A percentile compares a stretch with the other conserved stretches of the same genome.
Conservation (phyloP, 2,888 invertebrate species). For the Geotrupes spiniger region DNA sequence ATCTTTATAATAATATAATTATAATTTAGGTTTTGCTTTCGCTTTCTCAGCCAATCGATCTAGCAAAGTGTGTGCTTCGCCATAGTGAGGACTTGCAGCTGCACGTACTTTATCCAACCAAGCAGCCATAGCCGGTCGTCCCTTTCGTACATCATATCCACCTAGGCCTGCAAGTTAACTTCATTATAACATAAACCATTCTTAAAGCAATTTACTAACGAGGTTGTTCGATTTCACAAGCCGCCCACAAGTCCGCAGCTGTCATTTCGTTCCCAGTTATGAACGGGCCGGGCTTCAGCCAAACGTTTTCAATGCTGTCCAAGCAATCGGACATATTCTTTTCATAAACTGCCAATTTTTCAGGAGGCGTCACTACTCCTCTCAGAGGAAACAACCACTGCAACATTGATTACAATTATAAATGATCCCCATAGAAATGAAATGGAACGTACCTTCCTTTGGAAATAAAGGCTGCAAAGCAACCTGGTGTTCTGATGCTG, state of each 20-base stretch:
- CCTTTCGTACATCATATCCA: conserved; percentile 62
- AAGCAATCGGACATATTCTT: conserved; percentile 56
- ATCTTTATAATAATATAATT: too few relatives aligned
- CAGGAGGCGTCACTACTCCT: conserved; percentile 48
- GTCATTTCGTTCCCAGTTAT: conserved; percentile 60
- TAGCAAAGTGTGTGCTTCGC: conserved; percentile 55
- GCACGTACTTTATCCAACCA: conserved; percentile 65
- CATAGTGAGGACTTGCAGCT: conserved; percentile 62
- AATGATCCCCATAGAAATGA: too few relatives aligned
- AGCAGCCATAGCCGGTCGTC: conserved; percentile 58
- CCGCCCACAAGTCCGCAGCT: conserved; percentile 71
- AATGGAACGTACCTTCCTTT: conserved; percentile 52
- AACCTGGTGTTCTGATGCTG: conserved; percentile 67
- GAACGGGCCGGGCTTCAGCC: conserved; percentile 51
- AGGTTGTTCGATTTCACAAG: conserved; percentile 74
- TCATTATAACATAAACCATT: background rate
- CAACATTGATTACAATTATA: background rate
- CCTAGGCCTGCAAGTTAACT: conserved; percentile 58
- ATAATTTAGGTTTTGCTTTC: too few relatives aligned
- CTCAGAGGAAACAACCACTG: conserved; percentile 54
- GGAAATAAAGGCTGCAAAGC: conserved; percentile 59
- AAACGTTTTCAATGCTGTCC: conserved; percentile 55
- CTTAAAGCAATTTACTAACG: conserved; percentile 54
- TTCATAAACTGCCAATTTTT: conserved; percentile 47
- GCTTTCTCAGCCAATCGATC: conserved; percentile 32